Evolutionary conservation across 2,113 vertebrate genomes (phyloP).

Genomic region (Myrmophylax atrothorax): DNA sequence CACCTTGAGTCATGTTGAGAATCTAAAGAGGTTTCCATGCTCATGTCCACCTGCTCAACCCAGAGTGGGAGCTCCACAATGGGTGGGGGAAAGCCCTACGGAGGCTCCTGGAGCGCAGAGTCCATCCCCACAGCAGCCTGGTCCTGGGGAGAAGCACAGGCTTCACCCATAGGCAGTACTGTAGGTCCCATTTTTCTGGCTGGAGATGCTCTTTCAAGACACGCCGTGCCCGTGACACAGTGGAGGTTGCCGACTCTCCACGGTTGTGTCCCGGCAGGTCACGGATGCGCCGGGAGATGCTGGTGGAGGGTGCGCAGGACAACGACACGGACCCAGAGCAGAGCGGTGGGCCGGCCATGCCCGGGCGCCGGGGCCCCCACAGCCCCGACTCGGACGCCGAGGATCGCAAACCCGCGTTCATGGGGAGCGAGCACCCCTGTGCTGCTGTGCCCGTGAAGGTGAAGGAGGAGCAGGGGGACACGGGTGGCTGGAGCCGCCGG

Average conservation of each 20-base stretch:
- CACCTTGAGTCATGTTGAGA: not conserved
- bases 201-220: no score
- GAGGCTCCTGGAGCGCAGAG: not conserved
- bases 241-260: fast-evolving
- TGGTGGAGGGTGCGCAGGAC: constrained; percentile 91
- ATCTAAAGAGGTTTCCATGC: not conserved
- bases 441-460: constrained; percentile 62
- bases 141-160: fast-evolving
- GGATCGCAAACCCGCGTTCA: constrained; percentile 77
- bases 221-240: fast-evolving
- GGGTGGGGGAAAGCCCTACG: not conserved
- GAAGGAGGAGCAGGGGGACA: constrained; percentile 84
- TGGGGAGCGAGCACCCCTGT: constrained; percentile 50
- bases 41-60: not conserved
- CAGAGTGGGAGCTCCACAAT: fast-evolving
- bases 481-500: not conserved
- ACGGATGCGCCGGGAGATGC: constrained; percentile 94
- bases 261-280: constrained; percentile 80
- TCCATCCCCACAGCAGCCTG: not conserved
- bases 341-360: constrained; percentile 38
- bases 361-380: constrained; percentile 51
- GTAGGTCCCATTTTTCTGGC: fast-evolving
- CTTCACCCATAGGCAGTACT: not conserved
- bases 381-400: constrained; percentile 86
- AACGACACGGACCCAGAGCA: constrained; percentile 88